phyloP scores from a whole-genome alignment of 2,797 vertebrate genomes.

The Pelochelys cantorii region DNA sequence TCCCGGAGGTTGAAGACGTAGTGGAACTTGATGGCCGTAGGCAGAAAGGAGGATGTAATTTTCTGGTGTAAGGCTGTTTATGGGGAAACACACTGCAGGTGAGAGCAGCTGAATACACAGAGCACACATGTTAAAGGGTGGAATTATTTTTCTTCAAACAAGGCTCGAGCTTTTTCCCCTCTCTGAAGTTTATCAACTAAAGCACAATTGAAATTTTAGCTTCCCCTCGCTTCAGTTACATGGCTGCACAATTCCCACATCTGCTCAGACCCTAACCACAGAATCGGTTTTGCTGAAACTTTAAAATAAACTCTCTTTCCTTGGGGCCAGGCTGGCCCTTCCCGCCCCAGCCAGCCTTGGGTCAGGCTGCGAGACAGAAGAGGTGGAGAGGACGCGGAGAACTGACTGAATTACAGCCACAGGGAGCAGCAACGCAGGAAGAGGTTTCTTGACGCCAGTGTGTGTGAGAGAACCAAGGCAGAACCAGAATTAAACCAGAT shows the following conservation, averaged over 20 bases:
- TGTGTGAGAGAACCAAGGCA: background rate
- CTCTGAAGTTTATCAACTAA: accelerated
- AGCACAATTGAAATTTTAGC: background rate
- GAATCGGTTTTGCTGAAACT: background rate
- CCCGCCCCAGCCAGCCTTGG: background rate
- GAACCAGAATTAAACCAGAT: background rate
- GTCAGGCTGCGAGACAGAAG: background rate
- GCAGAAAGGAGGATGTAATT: slow-evolving; percentile 77
- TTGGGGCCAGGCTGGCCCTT: background rate
- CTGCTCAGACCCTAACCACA: background rate
- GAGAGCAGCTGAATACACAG: accelerated
- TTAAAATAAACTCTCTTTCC: background rate
- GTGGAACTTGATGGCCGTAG: slow-evolving; percentile 86
- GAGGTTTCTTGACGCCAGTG: background rate
- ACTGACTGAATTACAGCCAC: background rate
- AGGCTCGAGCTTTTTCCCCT: background rate
- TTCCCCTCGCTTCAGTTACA: background rate
- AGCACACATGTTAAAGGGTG: background rate
- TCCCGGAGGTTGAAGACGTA: slow-evolving; percentile 86
- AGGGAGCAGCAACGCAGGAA: background rate
- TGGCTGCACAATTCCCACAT: accelerated
- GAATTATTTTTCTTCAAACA: background rate
- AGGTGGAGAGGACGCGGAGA: background rate
- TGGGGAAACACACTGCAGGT: background rate
- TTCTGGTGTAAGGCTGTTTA: slow-evolving; percentile 82